Evolutionary conservation across 2,797 vertebrate species (phyloP), one percentile per base, ranked within the genome.

Genomic region (Myotis daubentonii): DNA sequence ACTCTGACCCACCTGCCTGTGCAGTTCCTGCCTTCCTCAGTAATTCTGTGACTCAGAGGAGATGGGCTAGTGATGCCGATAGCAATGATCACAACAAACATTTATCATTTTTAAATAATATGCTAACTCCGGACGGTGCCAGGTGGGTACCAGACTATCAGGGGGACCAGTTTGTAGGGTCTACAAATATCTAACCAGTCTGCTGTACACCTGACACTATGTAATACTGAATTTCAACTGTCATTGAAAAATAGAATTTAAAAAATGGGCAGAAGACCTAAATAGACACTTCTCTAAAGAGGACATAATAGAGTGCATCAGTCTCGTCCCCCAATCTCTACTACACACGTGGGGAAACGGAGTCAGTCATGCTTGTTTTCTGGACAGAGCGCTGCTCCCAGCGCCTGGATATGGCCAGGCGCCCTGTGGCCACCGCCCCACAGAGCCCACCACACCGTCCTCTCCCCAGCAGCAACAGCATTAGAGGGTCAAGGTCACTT

Each of bases 261-360:
- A 2, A 55, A 55, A 55, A 55, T 55, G 20, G 53, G 53, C 53
- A 55, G 53, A 55, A 8, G 3, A 22, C 53, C 19, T 22, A 55
- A 55, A 55, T 55, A 55, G 53, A 55, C 19, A 22, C 53, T 55
- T 53, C 20, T 55, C 53, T 55, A 22, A 55, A 20, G 53, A 55
- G 20, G 20, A 22, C 20, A 55, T 55, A 55, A 55, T 55, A 22
- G 8, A 55, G 1, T 0, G 1, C 5, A 2, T 11, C 60, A 7
- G 7, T 23, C 60, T 20, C 28, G 38, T 51, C 15, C 51, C 15
- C 49, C 15, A 6, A 5, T 8, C 49, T 51, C 49, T 49, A 10
- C 2, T n/a, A 7, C 2, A 22, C 9, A 2, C 3, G 0, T 0
- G 7, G 0, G 2, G 30, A 36, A 62, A 13, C 11, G 20, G 51